Evolutionary conservation across 2,113 vertebrate genomes (phyloP).

Genomic region (Asarcornis scutulata): DNA sequence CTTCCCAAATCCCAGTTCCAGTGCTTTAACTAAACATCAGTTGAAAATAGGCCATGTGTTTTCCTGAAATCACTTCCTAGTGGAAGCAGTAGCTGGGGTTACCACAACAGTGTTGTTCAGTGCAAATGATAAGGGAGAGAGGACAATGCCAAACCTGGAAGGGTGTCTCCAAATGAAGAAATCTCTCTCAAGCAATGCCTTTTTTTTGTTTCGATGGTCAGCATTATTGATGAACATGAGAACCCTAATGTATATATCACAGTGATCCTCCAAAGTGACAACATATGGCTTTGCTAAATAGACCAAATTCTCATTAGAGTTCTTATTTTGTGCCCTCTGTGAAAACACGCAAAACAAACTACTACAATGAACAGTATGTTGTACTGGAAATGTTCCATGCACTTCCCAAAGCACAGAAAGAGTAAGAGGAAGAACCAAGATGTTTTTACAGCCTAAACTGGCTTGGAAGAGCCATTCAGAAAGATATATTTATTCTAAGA

Average conservation of each 20-base stretch:
- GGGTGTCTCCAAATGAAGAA: neutral
- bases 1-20: neutral
- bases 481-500: neutral
- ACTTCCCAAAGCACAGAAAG: neutral
- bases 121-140: neutral
- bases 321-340: neutral
- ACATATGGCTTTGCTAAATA: neutral
- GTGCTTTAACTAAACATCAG: neutral
- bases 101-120: neutral
- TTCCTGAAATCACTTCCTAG: neutral
- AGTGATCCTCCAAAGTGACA: neutral
- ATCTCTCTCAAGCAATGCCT: neutral
- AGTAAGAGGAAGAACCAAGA: neutral
- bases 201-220: neutral
- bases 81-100: neutral
- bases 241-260: neutral
- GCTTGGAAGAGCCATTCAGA: neutral
- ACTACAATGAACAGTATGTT: neutral
- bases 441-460: neutral
- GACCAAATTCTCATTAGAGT: neutral
- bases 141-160: neutral
- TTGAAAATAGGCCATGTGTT: neutral
- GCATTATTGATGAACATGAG: neutral
- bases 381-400: neutral
- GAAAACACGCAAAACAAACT: neutral